Evolutionary conservation across 2,797 vertebrate species (phyloP).

Genomic region (Gambusia yucatana): DNA sequence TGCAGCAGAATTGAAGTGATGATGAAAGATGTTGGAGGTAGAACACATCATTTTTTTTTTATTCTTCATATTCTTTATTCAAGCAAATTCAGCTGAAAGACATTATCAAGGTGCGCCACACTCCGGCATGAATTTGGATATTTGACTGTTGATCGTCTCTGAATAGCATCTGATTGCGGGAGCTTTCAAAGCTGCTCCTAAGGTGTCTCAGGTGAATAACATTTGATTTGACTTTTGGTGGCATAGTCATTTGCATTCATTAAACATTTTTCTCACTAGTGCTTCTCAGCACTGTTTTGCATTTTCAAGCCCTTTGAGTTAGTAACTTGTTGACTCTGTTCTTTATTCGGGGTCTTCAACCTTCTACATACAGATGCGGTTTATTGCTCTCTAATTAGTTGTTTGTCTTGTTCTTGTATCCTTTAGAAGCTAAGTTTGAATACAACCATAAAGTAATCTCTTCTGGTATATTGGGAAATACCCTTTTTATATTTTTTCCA

Average conservation of each 20-base stretch:
- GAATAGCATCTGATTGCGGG: conserved; percentile 69
- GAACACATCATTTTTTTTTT: not conserved
- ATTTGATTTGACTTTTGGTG: conserved; percentile 58
- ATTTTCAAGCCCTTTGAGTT: conserved; percentile 35
- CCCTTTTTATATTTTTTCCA: conserved; percentile 7
- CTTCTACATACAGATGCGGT: not conserved
- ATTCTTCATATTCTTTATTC: not conserved
- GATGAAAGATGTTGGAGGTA: conserved; percentile 6
- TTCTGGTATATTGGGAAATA: conserved; percentile 4
- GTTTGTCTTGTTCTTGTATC: conserved; percentile 12
- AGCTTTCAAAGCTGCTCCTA: conserved; percentile 20
- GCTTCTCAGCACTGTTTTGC: conserved; percentile 29
- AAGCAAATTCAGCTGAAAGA: conserved; percentile 16
- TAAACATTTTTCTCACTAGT: conserved; percentile 43
- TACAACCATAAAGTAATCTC: not conserved
- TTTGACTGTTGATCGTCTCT: conserved; percentile 53
- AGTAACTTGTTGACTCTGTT: conserved; percentile 50
- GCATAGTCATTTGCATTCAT: conserved; percentile 56
- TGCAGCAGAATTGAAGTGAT: conserved; percentile 25
- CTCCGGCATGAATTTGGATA: conserved; percentile 50
- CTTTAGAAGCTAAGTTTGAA: conserved; percentile 31
- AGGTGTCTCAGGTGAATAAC: conserved; percentile 53
- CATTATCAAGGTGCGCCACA: conserved; percentile 44
- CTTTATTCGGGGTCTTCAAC: not conserved
- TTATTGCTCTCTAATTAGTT: conserved; percentile 51